phyloP scores from a whole-genome alignment of 2,113 vertebrate genomes.

The Blennius ocellaris region DNA sequence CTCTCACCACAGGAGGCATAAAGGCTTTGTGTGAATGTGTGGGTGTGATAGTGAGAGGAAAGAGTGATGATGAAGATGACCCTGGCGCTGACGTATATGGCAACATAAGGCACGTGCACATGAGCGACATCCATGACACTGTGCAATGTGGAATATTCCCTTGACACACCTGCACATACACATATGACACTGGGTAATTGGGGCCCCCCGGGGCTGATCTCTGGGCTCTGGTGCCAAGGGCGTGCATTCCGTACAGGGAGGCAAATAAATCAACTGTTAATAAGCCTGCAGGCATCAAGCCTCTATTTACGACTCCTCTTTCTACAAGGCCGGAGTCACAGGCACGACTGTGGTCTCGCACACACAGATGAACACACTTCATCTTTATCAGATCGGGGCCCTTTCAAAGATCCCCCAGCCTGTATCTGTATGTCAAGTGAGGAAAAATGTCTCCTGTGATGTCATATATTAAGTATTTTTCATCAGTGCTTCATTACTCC shows the following conservation, averaged over 20 bases:
- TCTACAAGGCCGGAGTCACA: constrained; percentile 72
- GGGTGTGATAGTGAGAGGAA: constrained; percentile 24
- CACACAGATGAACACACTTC: constrained; percentile 27
- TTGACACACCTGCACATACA: constrained; percentile 39
- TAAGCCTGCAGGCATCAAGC: constrained; percentile 65
- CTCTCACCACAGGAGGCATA: constrained; percentile 61
- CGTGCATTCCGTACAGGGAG: constrained; percentile 60
- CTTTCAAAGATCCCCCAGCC: constrained; percentile 38
- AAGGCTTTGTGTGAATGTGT: constrained; percentile 50
- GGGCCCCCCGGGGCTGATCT: constrained; percentile 55
- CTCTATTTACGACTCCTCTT: constrained; percentile 73
- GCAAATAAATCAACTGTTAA: constrained; percentile 79
- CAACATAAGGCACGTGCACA: constrained; percentile 52
- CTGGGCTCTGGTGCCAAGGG: constrained; percentile 70
- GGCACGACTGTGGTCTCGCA: constrained; percentile 42
- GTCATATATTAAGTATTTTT: constrained; percentile 67
- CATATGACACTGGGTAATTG: constrained; percentile 63
- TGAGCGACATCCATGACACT: constrained; percentile 4
- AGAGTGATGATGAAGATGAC: constrained; percentile 77
- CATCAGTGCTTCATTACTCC: constrained; percentile 54
- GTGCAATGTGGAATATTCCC: constrained; percentile 30
- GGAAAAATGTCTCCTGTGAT: constrained; percentile 28
- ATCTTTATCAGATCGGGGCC: constrained; percentile 51
- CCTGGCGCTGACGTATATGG: constrained; percentile 41
- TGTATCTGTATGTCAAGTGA: constrained; percentile 46